Conservation (phyloP, 2,797 vertebrate species). For the Karalla daura region DNA sequence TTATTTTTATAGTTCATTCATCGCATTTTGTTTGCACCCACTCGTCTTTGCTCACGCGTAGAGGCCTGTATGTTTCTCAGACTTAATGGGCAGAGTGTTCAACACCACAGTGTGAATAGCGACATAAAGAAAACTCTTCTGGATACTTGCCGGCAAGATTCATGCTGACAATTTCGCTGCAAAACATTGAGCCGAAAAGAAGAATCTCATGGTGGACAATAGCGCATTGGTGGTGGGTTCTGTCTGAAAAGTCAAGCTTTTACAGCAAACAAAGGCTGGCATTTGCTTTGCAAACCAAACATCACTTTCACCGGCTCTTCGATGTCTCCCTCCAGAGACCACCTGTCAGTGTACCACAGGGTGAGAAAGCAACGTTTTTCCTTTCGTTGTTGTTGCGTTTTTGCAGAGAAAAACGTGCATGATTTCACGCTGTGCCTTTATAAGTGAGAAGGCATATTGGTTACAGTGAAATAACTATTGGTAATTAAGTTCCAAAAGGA, state of each 20-base stretch:
- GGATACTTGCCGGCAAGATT: neutral
- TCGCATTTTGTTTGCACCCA: too few relatives aligned
- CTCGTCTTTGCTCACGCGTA: too few relatives aligned
- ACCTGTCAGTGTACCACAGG: neutral
- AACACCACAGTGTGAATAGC: too few relatives aligned
- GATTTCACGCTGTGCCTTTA: neutral
- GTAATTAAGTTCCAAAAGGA: neutral
- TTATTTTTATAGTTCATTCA: too few relatives aligned
- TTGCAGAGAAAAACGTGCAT: neutral
- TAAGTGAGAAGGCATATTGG: neutral
- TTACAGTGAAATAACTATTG: neutral
- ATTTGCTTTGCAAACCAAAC: constrained; percentile 44
- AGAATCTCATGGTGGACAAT: neutral
- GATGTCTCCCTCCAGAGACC: constrained; percentile 5
- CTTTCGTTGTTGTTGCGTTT: too few relatives aligned
- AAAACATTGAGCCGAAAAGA: neutral
- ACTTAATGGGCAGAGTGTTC: too few relatives aligned
- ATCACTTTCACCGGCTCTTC: constrained; percentile 4
- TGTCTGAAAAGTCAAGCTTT: constrained; percentile 25
- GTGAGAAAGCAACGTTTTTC: neutral
- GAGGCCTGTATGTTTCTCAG: too few relatives aligned
- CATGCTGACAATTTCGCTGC: neutral
- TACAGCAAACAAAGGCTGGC: constrained; percentile 26
- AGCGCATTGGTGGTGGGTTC: neutral
- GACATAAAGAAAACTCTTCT: neutral